Evolutionary conservation across 2,888 invertebrate genomes (phyloP), one percentile per base, ranked within the genome.

Genomic region (Platypus cylindrus): DNA sequence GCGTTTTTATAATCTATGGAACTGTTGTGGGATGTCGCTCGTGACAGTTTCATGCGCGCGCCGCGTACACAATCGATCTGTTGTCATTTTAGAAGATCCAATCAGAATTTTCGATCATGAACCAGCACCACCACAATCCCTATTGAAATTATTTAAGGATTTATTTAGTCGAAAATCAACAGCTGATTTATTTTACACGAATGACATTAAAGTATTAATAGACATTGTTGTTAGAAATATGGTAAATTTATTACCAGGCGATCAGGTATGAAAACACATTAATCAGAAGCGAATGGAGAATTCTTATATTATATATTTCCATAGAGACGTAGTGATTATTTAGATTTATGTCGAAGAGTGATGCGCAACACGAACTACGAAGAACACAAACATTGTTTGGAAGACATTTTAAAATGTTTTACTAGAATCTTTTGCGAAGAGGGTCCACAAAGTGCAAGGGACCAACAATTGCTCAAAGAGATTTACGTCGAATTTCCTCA

Each of bases 151-250:
- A 48, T 78, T 87, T 47, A 77, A 77, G 27, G 93, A 95, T 60
- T 64, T 94, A 45, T 91, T 91, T 60, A 76, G 76, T 42, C 73
- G 73, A 47, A 71, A 74, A 45, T 70, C 73, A 44, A 89, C 91
- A 1, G 84, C 93, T 0, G 73, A 76, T 46, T 71, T 93, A 43
- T 87, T 94, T 63, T 95, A 95, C 61, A 89, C 91, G 1, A 95
- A 94, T 55, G 95, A 95, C 57, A 78, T 85, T 25, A 87, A 85
- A 63, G 94, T 94, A 26, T 71, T 94, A 38, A 80, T 94, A 42
- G 95, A 94, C 56, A 93, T 95, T 53, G 77, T 93, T 34, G 78
- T 90, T 32, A 69, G 94, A 30, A 89, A 91, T 60, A 70, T 95
- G 16, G 79, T 86, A 2, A 93, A 95, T 62, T 69, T 93, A 41